Percentiles rank a stretch among this genome's conserved stretches.
Evolutionary conservation across 2,797 vertebrate species (phyloP).

Genomic region (Melanogrammus aeglefinus): DNA sequence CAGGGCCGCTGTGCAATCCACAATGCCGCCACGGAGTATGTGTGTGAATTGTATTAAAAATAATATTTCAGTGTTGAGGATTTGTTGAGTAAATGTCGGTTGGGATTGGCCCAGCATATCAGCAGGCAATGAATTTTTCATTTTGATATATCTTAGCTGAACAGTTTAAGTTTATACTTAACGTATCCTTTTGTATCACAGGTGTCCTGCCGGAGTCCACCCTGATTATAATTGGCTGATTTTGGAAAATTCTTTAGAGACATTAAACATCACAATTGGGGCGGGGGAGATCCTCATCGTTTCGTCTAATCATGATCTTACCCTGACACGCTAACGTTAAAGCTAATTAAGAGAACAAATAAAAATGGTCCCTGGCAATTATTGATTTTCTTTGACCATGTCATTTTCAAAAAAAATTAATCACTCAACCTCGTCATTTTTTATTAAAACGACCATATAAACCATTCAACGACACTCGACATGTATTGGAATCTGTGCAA

Average conservation of each 20-base stretch:
- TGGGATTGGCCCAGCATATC: conserved; percentile 22
- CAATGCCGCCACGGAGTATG: neutral
- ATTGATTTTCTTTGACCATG: too few species aligned
- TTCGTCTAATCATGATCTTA: neutral
- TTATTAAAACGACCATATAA: neutral
- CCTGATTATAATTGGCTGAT: neutral
- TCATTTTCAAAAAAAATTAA: neutral
- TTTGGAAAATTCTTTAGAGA: neutral
- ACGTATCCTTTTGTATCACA: neutral
- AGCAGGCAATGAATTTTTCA: conserved; percentile 11
- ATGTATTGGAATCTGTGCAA: neutral
- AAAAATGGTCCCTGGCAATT: too few species aligned
- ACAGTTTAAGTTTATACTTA: neutral
- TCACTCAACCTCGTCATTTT: neutral
- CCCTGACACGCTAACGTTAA: neutral
- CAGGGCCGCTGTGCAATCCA: neutral
- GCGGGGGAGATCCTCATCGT: neutral
- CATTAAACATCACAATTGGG: neutral
- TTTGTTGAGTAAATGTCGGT: conserved; percentile 25
- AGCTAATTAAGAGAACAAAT: too few species aligned
- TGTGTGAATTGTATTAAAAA: neutral
- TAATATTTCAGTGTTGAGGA: too few species aligned
- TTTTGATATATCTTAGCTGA: conserved; percentile 31
- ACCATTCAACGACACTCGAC: neutral
- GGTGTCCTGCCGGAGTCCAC: neutral